Percentiles rank a stretch among this genome's conserved stretches.
phyloP scores from a whole-genome alignment of 2,797 vertebrate species.

The Neopelma chrysocephalum region DNA sequence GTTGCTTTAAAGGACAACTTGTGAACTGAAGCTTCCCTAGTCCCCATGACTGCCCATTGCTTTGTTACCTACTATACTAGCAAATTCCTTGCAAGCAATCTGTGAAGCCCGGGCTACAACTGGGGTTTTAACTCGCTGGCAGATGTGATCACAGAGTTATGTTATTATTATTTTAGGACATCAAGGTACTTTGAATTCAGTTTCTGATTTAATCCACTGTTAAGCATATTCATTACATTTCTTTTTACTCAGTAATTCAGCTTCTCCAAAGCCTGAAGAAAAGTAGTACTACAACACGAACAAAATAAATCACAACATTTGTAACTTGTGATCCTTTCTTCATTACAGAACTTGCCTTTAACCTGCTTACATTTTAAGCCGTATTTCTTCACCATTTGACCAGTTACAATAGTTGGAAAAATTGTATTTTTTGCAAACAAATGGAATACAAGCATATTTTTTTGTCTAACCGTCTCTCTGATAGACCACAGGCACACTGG shows the following conservation, averaged over 20 bases:
- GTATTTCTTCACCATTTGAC: not conserved
- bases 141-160: not conserved
- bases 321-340: not conserved
- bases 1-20: not conserved
- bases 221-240: not conserved
- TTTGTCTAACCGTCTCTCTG: not conserved
- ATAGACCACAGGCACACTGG: not conserved
- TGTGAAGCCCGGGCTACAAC: not conserved
- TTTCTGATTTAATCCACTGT: not conserved
- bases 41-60: not conserved
- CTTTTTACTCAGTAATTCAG: not conserved
- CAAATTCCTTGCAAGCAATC: not conserved
- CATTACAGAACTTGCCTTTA: not conserved
- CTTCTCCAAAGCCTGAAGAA: not conserved
- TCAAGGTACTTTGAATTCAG: not conserved
- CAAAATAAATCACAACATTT: not conserved
- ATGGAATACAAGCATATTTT: not conserved
- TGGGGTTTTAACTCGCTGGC: not conserved
- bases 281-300: not conserved
- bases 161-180: not conserved
- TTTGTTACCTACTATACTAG: not conserved
- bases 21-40: not conserved
- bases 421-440: not conserved
- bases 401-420: not conserved
- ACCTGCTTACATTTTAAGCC: not conserved